Base-by-base conservation (phyloP, 1,140 invertebrate genomes). In the Papilio xuthus region DNA sequence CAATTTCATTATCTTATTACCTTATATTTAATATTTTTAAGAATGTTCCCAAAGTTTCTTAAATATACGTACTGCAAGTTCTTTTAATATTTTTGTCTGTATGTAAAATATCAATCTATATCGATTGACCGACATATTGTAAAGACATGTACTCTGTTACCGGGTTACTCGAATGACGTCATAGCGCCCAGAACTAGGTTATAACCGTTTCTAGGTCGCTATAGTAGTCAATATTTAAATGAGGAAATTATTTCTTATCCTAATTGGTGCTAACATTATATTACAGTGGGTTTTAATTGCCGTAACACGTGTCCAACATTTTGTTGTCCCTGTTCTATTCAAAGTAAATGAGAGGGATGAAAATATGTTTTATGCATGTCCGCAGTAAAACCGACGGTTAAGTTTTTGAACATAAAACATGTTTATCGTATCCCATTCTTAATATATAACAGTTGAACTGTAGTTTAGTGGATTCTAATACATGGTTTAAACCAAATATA, bases 141-240 rank as follows among this genome's bases (percentile, higher is more conserved):
- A 13, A 50, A 50, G 26, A 63, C 12, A 12, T 20, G 20, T 20
- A 63, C 50, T 53, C n/a, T 53, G 72, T 53, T 32, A 75, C 44
- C 47, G 18, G 72, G 72, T 75, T 75, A 75, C 8, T 44, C 50
- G 44, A 71, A 74, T 56, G 72, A 72, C 70, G 70, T 72, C 70
- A 75, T 37, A 53, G n/a, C 10, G 44, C 23, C 44, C 44, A 56
- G 50, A 75, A 75, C 72, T 75, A 56, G 72, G 72, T 75, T 75
- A 75, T 56, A 50, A 26, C 4, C 20, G 72, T 41, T 53, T 75
- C 15, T 75, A 56, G 73, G 73, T 75, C 73, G 13, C 72, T 44
- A 13, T 74, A 23, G 26, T 37, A 56, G 28, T 41, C 73, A 37
- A 56, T 47, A 53, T 50, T 73, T 73, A 42, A 47, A 2, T 44